Conservation (phyloP, 2,888 invertebrate genomes). For the Harpalus rubripes region DNA sequence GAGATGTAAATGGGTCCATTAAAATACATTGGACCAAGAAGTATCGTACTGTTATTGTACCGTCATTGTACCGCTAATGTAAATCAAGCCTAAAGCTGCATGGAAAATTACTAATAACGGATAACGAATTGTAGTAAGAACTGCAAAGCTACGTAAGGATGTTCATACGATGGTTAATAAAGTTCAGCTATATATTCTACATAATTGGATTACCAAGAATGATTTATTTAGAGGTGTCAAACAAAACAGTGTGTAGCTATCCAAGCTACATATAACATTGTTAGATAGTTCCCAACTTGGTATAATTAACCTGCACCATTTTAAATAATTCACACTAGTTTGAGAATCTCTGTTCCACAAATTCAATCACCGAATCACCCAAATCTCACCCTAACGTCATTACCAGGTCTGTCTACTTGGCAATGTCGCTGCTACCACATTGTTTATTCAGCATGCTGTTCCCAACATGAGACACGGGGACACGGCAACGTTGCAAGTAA, state of each 20-base stretch:
- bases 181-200: neutral
- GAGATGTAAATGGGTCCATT: too few relatives aligned
- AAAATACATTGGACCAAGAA: too few relatives aligned
- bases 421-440: slow-evolving; percentile 17
- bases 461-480: slow-evolving; percentile 8
- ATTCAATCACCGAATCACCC: slow-evolving; percentile 39
- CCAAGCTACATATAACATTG: neutral
- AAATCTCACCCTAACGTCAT: slow-evolving; percentile 51
- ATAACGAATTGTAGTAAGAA: too few relatives aligned
- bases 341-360: slow-evolving; percentile 38
- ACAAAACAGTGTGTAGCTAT: neutral
- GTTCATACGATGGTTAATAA: neutral
- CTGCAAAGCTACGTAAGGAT: neutral
- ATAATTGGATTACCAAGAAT: neutral
- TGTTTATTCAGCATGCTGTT: slow-evolving; percentile 49
- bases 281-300: neutral
- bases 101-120: too few relatives aligned
- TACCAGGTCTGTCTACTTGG: slow-evolving; percentile 19
- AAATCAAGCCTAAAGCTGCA: too few relatives aligned
- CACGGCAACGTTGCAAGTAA: slow-evolving; percentile 34
- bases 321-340: neutral
- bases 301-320: neutral
- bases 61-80: too few relatives aligned
- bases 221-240: neutral
- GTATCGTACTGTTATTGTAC: too few relatives aligned